Conservation (phyloP, 64 coral and sea anemone genomes). For the Montipora foliosa region DNA sequence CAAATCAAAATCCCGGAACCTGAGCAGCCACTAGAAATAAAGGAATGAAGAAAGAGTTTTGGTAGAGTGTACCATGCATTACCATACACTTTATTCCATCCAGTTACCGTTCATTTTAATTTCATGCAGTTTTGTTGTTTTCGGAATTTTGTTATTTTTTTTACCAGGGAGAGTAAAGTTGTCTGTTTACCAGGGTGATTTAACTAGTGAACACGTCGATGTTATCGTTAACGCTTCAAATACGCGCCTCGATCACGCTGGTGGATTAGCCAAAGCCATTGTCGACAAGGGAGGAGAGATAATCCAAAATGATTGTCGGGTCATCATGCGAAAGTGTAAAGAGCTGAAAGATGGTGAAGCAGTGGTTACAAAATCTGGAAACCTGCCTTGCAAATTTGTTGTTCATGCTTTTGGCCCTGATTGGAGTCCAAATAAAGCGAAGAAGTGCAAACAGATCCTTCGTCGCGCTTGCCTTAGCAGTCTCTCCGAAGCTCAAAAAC, state of each 20-base stretch:
- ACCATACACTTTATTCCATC: too few species aligned
- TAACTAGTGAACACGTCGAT: slow-evolving; percentile 68
- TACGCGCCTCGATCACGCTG: background rate
- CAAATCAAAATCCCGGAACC: too few species aligned
- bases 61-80: too few species aligned
- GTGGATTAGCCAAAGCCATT: slow-evolving; percentile 68
- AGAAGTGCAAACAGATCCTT: slow-evolving; percentile 36
- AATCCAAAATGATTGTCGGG: slow-evolving; percentile 14
- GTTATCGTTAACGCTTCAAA: slow-evolving; percentile 78
- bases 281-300: slow-evolving; percentile 46
- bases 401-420: slow-evolving; percentile 77
- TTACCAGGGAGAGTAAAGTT: slow-evolving; percentile 37
- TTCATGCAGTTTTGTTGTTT: background rate
- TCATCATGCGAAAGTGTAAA: background rate
- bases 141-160: background rate
- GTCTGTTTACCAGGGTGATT: slow-evolving; percentile 72
- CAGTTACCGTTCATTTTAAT: background rate
- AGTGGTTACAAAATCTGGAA: slow-evolving; percentile 31
- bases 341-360: slow-evolving; percentile 33
- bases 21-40: too few species aligned
- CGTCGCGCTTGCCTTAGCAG: slow-evolving; percentile 56
- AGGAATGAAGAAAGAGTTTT: too few species aligned
- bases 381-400: slow-evolving; percentile 39
- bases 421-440: background rate
- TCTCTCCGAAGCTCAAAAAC: slow-evolving; percentile 26